Evolutionary conservation across 2,888 invertebrate species (phyloP).

Genomic region (Chelonus formosanus): DNA sequence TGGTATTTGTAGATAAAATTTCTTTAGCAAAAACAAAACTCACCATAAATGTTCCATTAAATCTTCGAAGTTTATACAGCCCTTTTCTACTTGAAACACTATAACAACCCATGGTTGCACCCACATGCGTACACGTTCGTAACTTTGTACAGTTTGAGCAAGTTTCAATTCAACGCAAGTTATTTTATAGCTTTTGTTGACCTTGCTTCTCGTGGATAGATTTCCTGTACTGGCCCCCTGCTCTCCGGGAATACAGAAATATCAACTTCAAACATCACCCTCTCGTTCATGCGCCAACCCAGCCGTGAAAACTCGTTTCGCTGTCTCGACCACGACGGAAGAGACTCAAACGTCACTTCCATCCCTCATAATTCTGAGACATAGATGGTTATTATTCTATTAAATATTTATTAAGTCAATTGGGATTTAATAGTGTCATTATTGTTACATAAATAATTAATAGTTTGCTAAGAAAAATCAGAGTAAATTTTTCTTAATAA

Average conservation of each 20-base stretch:
- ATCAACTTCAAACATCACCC: conserved; percentile 33
- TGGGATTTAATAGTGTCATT: too few relatives aligned
- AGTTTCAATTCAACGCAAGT: conserved; percentile 50
- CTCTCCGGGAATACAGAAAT: conserved; percentile 18
- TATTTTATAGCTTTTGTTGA: conserved; percentile 58
- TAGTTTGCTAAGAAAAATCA: too few relatives aligned
- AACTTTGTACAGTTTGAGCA: conserved; percentile 49
- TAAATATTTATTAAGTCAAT: background rate
- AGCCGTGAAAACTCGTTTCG: conserved; percentile 51
- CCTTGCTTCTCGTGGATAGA: conserved; percentile 51
- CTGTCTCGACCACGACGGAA: conserved; percentile 43
- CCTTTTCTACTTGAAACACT: conserved; percentile 1
- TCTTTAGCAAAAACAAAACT: too few relatives aligned
- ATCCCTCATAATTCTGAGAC: conserved; percentile 13
- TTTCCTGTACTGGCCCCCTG: conserved; percentile 34
- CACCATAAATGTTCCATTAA: too few relatives aligned
- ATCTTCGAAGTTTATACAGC: too few relatives aligned
- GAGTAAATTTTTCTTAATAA: too few relatives aligned
- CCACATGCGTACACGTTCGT: conserved; percentile 45
- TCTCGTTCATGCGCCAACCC: conserved; percentile 45
- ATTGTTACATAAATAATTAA: too few relatives aligned
- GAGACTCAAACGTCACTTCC: conserved; percentile 24
- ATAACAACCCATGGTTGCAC: conserved; percentile 19
- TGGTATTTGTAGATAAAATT: too few relatives aligned
- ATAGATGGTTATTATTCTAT: background rate